Evolutionary conservation across 2,797 vertebrate species (phyloP).

Genomic region (Balearica regulorum): DNA sequence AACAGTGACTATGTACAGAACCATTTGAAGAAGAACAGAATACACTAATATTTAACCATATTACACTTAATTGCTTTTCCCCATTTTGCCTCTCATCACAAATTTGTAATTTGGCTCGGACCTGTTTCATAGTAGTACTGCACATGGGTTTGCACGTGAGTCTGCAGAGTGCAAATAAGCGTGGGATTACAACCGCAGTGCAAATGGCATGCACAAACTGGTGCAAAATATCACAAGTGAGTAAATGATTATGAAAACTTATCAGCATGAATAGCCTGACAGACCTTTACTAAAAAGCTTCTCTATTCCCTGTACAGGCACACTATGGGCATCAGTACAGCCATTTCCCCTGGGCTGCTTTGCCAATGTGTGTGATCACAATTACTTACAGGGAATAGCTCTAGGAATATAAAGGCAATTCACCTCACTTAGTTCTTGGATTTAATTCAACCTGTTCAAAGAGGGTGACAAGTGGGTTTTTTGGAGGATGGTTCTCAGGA

Average conservation of each 20-base stretch:
- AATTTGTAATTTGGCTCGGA: not conserved
- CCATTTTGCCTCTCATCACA: not conserved
- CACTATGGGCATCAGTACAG: not conserved
- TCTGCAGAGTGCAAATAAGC: not conserved
- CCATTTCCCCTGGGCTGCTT: not conserved
- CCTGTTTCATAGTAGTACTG: not conserved
- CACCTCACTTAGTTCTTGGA: conserved; percentile 6
- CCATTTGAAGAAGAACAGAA: not conserved
- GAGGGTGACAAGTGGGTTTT: not conserved
- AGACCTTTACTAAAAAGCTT: not conserved
- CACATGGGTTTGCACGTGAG: not conserved
- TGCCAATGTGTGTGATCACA: not conserved
- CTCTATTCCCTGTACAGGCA: not conserved
- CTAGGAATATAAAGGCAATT: conserved; percentile 1
- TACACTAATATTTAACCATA: not conserved
- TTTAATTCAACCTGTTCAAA: conserved; percentile 30
- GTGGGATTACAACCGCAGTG: not conserved
- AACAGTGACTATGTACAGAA: not conserved
- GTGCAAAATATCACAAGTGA: not conserved
- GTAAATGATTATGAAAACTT: not conserved
- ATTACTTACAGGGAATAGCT: not conserved
- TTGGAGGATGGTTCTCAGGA: not conserved
- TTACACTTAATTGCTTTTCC: not conserved
- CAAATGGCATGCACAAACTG: not conserved
- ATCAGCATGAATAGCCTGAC: not conserved